A percentile compares a stretch with the other conserved stretches of the same genome.
These are phyloP conservation scores for Mirounga angustirostris DNA, from an alignment of 2,113 vertebrate genomes.

Conservation along the genomic window DNA sequence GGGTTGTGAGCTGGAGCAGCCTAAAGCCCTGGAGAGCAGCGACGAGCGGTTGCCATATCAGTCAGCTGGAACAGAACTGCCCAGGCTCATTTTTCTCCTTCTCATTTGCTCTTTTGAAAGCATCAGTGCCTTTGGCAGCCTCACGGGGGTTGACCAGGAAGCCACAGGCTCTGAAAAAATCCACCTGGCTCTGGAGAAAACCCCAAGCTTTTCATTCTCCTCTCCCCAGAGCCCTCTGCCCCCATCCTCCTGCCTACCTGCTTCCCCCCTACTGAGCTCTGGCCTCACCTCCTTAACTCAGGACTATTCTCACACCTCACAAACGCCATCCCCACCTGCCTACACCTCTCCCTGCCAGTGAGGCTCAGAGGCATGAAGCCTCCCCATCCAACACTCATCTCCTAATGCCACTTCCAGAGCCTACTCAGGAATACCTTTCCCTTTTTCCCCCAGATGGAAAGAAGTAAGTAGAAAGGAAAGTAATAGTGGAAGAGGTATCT, in stretches of 20 bases:
- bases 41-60: neutral
- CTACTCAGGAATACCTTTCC: neutral
- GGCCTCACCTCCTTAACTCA: neutral
- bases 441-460: neutral
- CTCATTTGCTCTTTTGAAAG: conserved; percentile 57
- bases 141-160: neutral
- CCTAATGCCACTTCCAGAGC: neutral
- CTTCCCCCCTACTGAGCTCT: neutral
- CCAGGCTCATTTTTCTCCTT: conserved; percentile 1
- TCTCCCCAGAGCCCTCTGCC: neutral
- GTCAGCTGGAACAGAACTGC: neutral
- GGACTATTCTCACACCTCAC: neutral
- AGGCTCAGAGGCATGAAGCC: neutral
- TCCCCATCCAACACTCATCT: neutral
- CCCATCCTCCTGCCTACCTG: neutral
- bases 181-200: neutral
- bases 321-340: too few relatives aligned
- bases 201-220: neutral
- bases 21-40: neutral
- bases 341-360: neutral
- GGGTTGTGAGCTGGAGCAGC: neutral
- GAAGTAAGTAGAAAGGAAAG: neutral
- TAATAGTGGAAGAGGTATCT: neutral
- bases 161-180: neutral
- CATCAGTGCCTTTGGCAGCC: neutral